phyloP scores from a whole-genome alignment of 2,888 invertebrate species.

The Eurytoma adleriae region DNA sequence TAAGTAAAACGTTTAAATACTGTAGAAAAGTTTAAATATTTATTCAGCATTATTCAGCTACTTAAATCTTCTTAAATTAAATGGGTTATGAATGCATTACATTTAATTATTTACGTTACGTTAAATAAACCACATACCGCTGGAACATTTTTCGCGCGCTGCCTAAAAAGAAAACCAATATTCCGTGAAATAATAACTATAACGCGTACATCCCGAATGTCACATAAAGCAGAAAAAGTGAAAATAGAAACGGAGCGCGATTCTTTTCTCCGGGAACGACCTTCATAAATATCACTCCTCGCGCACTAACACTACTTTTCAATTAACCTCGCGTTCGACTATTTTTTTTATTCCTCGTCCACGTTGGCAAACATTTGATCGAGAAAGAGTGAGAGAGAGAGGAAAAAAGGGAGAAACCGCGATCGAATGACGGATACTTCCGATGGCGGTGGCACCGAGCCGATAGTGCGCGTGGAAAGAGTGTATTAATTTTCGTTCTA shows the following conservation, averaged over 20 bases:
- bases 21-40: no score
- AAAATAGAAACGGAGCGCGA: not conserved
- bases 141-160: not conserved
- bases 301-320: slow-evolving; percentile 24
- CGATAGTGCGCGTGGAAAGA: slow-evolving; percentile 19
- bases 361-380: not conserved
- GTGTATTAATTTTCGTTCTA: slow-evolving; percentile 30
- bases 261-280: not conserved
- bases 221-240: not conserved
- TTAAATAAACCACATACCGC: no score
- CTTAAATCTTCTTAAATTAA: no score
- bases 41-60: no score
- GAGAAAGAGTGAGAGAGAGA: not conserved
- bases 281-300: slow-evolving; percentile 2
- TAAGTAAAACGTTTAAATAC: no score
- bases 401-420: not conserved
- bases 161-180: not conserved
- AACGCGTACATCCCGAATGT: not conserved
- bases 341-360: not conserved
- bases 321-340: slow-evolving; percentile 9
- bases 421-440: not conserved
- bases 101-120: no score
- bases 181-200: not conserved
- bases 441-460: not conserved
- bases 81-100: no score